Base-by-base conservation (phyloP, 2,888 invertebrate species). In the Parasteatoda lunata region DNA sequence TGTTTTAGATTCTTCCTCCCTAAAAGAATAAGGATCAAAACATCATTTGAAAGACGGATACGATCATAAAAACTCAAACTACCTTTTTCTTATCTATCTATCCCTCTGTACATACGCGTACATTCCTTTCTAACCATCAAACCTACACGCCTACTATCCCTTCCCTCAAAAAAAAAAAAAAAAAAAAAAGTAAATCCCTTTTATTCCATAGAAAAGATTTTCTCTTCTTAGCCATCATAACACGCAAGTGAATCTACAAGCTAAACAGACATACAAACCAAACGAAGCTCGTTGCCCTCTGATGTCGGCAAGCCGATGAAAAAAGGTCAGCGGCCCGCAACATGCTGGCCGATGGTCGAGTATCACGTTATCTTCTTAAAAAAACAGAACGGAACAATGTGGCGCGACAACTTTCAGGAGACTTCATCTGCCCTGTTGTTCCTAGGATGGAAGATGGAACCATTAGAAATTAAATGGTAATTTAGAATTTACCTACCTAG, bases 261-360 rank as follows among this genome's bases (percentile, higher is more conserved):
- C 15, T 9, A 68, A 68, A 45, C 66, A 68, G 45, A 48, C 80
- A 45, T 66, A 5, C 68, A 68, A 59, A 54, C 49, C 54, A 75
- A 54, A 75, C 51, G 64, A 66, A 69, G 84, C 84, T 75, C 84
- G 84, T 85, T 85, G 79, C 84, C 84, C 84, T 79, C 84, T 76
- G 78, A 75, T 85, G 76, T 76, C 77, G 77, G 71, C 66, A 80
- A 59, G 47, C 51, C 72, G 51, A 15, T 15, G 3, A 6, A 6
- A 59, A 79, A 79, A 81, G 85, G 85, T 86, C 85, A 80, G 80
- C 80, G 80, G 66, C 70, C 81, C 81, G 66, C 59, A 59, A 68
- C 66, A 15, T 68, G 66, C 45, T 5, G 13, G 15, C 45, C 30
- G 68, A 76, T 65, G n/a, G 68, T 13, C 15, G 54, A 13, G 66